Percentiles rank a stretch among this genome's conserved stretches.
Evolutionary conservation across 2,888 invertebrate genomes (phyloP).

Genomic region (Lasioglossum marginatum): DNA sequence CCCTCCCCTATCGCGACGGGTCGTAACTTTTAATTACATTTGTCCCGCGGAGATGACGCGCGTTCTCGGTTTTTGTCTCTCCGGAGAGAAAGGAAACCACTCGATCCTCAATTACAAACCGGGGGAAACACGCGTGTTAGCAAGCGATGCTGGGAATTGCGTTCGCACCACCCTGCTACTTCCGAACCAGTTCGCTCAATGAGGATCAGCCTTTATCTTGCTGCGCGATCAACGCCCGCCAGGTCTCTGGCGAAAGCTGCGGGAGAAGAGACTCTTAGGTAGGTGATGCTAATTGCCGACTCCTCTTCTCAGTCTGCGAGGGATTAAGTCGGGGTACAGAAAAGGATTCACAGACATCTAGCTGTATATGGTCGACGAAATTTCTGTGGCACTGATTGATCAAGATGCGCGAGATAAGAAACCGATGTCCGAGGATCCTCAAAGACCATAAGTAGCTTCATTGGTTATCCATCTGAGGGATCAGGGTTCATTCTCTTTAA

Average conservation of each 20-base stretch:
- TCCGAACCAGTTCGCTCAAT: not conserved
- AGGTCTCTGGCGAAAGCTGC: not conserved
- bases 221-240: not conserved
- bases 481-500: no score
- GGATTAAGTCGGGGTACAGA: no score
- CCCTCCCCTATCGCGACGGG: conserved; percentile 16
- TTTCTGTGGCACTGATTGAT: no score
- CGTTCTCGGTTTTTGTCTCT: not conserved
- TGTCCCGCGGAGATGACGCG: conserved; percentile 50
- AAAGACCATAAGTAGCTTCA: no score
- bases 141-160: conserved; percentile 3
- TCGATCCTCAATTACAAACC: conserved; percentile 27
- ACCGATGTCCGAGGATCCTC: no score
- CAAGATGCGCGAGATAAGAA: no score
- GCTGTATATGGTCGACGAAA: no score
- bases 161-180: not conserved
- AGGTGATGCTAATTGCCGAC: no score
- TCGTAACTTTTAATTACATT: conserved; percentile 63
- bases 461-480: no score
- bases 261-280: no score
- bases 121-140: conserved; percentile 12
- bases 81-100: not conserved
- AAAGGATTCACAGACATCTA: no score
- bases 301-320: no score
- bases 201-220: not conserved